Percentiles rank a stretch among this genome's conserved stretches.
Evolutionary conservation across 2,113 vertebrate species (phyloP).

Genomic region (Pogona vitticeps): DNA sequence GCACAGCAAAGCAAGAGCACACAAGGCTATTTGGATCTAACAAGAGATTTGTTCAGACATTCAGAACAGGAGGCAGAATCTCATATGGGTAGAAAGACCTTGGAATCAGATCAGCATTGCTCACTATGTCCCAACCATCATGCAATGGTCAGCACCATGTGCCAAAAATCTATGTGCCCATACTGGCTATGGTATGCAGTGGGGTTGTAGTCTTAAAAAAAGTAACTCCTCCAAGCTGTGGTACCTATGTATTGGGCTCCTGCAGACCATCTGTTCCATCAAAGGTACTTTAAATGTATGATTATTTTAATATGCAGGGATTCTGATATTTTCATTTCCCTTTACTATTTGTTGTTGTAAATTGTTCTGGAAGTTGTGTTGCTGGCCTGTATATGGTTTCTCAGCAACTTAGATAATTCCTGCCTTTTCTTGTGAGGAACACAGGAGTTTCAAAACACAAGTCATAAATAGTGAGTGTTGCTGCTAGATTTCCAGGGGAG

Average conservation of each 20-base stretch:
- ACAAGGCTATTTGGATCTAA: neutral
- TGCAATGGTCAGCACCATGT: neutral
- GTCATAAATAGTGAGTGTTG: neutral
- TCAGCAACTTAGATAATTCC: too few relatives aligned
- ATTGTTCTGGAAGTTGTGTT: too few relatives aligned
- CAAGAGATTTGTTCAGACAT: neutral
- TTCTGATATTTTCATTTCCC: neutral
- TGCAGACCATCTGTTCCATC: neutral
- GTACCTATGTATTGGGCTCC: neutral
- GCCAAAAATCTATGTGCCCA: neutral
- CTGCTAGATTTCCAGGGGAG: too few relatives aligned
- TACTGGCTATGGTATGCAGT: too few relatives aligned
- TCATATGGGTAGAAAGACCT: neutral
- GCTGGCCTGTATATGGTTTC: too few relatives aligned
- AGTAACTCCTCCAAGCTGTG: too few relatives aligned
- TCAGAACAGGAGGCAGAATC: too few relatives aligned
- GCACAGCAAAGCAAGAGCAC: neutral
- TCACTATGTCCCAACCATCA: neutral
- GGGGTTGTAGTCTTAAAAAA: too few relatives aligned
- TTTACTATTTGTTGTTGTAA: too few relatives aligned
- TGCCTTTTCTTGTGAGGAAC: too few relatives aligned
- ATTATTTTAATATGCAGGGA: neutral
- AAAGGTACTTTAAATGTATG: neutral
- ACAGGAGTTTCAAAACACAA: neutral
- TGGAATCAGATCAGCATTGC: neutral